Base-by-base conservation (phyloP, 2,113 vertebrate species). In the Patagioenas fasciata region DNA sequence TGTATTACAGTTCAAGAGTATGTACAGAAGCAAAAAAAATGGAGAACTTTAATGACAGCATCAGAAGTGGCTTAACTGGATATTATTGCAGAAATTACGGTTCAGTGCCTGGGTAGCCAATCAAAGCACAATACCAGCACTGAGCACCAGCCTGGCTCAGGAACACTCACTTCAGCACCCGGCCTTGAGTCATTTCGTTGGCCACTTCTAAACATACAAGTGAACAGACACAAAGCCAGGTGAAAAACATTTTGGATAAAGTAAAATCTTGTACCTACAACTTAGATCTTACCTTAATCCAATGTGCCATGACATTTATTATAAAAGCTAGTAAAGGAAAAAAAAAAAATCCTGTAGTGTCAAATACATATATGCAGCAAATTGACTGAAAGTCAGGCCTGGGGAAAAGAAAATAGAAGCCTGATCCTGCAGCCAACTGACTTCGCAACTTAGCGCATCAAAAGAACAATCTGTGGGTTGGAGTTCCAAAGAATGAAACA, bases 401-500 rank as follows among this genome's bases (percentile, higher is more conserved):
- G 13, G 79, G 64, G 40, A 66, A 65, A 85, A 72, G 42, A 88
- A 92, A 94, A 61, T 0, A 70, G 53, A 97, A 86, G 40, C 48
- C 88, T 64, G 82, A 87, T 84, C 69, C 80, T 79, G 38, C 40
- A 70, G 73, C 36, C 66, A 74, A 53, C 26, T 92, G 66, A 89
- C 70, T 88, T 89, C 5, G 32, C 67, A 89, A 70, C 62, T 86
- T 56, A 81, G 11, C 71, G 36, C 12, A 79, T 79, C 82, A 88
- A 32, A 62, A 94, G 88, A 96, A 92, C 87, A 95, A 94, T 56
- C 72, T 83, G 82, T 7, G 70, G 93, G 92, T 66, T 96, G 84
- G 51, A 96, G 75, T 94, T 89, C 53, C 67, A 93, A 94, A 93
- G 70, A 96, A 93, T 53, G 80, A 96, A 84, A 96, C 81, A 95